Conservation (phyloP, 2,113 vertebrate species). For the Chrysemys picta region DNA sequence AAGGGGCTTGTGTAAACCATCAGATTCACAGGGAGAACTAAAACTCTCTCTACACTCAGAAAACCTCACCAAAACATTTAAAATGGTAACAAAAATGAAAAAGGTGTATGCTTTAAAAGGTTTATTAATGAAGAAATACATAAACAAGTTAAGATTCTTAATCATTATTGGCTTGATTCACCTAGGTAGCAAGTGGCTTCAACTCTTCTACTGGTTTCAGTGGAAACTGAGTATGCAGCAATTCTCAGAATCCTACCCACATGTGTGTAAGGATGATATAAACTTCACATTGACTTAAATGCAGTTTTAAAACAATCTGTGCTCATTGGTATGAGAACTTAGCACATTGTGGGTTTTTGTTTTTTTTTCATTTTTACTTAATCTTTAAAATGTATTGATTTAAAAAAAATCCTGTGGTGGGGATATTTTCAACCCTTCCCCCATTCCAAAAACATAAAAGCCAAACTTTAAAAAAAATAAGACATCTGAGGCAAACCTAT, state of each 20-base stretch:
- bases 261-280: not conserved
- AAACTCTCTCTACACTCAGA: not conserved
- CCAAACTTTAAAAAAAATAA: too few relatives aligned
- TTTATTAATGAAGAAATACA: not conserved
- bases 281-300: not conserved
- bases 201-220: too few relatives aligned
- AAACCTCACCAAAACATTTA: not conserved
- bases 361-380: not conserved
- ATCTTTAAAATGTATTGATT: not conserved
- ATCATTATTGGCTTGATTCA: not conserved
- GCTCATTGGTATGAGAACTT: not conserved
- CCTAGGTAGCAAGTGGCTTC: too few relatives aligned
- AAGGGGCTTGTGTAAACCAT: not conserved
- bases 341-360: not conserved
- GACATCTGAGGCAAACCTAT: too few relatives aligned
- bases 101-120: not conserved
- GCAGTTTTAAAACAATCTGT: not conserved
- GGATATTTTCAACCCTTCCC: not conserved
- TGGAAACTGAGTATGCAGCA: not conserved
- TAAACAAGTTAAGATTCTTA: not conserved
- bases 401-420: not conserved
- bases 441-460: not conserved
- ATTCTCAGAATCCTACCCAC: not conserved
- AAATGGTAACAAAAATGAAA: not conserved
- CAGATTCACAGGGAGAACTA: not conserved